Conservation (phyloP, 1,140 invertebrate species). For the Musca domestica region DNA sequence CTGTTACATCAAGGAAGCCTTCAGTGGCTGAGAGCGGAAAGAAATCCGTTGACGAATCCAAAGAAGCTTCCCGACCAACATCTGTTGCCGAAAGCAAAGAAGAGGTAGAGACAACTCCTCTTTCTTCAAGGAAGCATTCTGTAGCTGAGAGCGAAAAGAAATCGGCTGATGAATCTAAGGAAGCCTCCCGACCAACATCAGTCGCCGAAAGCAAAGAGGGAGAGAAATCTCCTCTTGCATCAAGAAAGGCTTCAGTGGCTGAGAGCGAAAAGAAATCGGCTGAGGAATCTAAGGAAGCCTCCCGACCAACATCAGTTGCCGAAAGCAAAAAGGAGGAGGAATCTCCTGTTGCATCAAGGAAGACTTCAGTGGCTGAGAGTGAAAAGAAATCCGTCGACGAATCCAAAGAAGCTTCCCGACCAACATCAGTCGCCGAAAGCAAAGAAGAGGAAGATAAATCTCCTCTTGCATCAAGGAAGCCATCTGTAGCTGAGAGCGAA, state of each 20-base stretch:
- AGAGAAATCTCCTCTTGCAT: constrained; percentile 23
- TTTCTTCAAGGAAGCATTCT: background rate
- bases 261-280: constrained; percentile 21
- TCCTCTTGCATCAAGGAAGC: background rate
- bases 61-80: constrained; percentile 27
- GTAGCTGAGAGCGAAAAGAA: constrained; percentile 9
- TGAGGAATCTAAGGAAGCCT: constrained; percentile 5
- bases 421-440: constrained; percentile 18
- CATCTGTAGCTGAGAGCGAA: constrained; percentile 28
- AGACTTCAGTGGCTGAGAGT: background rate
- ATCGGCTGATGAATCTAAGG: background rate
- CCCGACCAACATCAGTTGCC: constrained; percentile 23
- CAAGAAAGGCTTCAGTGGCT: constrained; percentile 22
- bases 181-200: constrained; percentile 24
- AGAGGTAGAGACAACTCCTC: constrained; percentile 26
- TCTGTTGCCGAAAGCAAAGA: constrained; percentile 18
- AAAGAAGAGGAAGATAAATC: constrained; percentile 18
- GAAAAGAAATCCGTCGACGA: constrained; percentile 17
- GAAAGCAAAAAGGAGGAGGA: constrained; percentile 30
- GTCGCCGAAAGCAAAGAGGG: constrained; percentile 28
- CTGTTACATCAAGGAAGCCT: background rate
- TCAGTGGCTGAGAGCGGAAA: constrained; percentile 26
- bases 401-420: constrained; percentile 18
- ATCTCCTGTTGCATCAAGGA: constrained; percentile 26
- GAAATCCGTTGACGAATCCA: no score